Evolutionary conservation across 2,888 invertebrate species (phyloP).

Genomic region (Papilio demoleus): DNA sequence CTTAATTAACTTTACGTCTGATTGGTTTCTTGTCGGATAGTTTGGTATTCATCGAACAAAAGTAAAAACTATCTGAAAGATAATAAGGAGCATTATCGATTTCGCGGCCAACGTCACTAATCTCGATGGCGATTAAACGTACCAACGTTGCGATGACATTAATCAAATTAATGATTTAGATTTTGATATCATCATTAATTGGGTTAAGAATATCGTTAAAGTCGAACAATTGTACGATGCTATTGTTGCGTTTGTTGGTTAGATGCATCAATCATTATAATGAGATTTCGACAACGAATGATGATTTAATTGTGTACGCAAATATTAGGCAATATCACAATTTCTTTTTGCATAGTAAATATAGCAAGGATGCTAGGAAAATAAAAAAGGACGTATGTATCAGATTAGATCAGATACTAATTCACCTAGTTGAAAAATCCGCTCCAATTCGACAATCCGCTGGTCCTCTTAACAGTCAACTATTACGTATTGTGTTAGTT

Average conservation of each 20-base stretch:
- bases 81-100: conserved; percentile 52
- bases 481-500: background rate
- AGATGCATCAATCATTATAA: conserved; percentile 41
- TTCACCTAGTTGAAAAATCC: background rate
- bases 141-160: conserved; percentile 64
- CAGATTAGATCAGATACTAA: no score
- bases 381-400: no score
- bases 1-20: conserved; percentile 47
- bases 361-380: no score
- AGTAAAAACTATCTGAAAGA: conserved; percentile 41
- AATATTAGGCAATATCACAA: conserved; percentile 22
- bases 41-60: conserved; percentile 22
- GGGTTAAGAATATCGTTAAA: conserved; percentile 71
- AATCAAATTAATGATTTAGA: conserved; percentile 69
- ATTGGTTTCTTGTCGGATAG: conserved; percentile 34
- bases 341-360: background rate
- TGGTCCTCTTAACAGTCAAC: background rate
- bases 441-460: no score
- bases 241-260: conserved; percentile 41
- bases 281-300: conserved; percentile 29
- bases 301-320: conserved; percentile 24
- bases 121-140: conserved; percentile 49
- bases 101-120: conserved; percentile 53
- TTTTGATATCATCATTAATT: conserved; percentile 75
- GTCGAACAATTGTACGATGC: conserved; percentile 43